Base-by-base conservation (phyloP, 2,888 invertebrate genomes). In the Ophion obscuratus region DNA sequence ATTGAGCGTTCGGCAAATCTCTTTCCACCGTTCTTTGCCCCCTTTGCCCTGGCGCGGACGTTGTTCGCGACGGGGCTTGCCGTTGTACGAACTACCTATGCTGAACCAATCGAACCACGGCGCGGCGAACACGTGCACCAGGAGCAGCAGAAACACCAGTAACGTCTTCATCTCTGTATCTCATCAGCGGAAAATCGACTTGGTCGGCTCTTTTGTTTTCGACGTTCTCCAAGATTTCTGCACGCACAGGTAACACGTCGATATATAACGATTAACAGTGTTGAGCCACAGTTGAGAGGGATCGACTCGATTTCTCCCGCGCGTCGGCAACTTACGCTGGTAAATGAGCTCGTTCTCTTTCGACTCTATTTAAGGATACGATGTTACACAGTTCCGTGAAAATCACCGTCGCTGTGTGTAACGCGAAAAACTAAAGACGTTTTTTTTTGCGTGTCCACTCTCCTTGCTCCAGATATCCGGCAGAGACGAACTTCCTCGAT, bases 1-100 rank as follows among this genome's bases (percentile, higher is more conserved):
- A 90, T 96, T 96, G 88, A 97, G 95, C 9, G 97, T 96, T 81
- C 96, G 95, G 91, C 97, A 97, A 87, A 97, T 96, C 75, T 96
- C 96, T 91, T 96, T 96, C 94, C 96, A 97, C 1, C 96, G 95
- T 89, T 96, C 95, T 59, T 94, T 95, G 20, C 94, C 95, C 90
- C 90, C 87, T 93, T 91, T 91, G 66, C 90, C 91, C 57, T 87
- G 87, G 17, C 91, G 89, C 6, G 70, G 53, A 0, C 53, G 59
- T 36, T 89, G 77, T 31, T 82, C 84, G 44, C 82, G 89, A 36
- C 57, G 78, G 64, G 59, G 64, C 9, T n/a, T 64, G 14, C 57
- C 59, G 27, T 83, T 83, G 14, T 89, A 78, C 27, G 85, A 64
- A 2, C 85, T 40, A 71, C 88, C 88, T 70, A 88, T 81, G 11